These are phyloP conservation scores for Fopius arisanus DNA, from an alignment of 1,140 invertebrate genomes.

Conservation along the genomic window DNA sequence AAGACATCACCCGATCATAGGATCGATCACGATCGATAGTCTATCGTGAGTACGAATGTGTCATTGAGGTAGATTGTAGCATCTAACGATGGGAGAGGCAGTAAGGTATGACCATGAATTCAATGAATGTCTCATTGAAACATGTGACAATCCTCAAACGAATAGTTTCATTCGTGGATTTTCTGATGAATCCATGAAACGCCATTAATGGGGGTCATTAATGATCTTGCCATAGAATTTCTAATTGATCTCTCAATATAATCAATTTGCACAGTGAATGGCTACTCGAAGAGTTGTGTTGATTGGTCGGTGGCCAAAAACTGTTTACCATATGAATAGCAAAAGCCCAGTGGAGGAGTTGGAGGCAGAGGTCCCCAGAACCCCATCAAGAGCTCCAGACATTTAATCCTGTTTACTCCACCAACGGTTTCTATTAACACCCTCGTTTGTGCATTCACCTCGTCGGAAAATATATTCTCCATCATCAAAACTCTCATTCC, in stretches of 20 bases:
- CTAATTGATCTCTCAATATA: background rate
- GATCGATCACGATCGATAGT: background rate
- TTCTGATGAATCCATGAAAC: no score
- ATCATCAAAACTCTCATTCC: background rate
- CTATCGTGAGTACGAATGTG: background rate
- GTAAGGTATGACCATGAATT: background rate
- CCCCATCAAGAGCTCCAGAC: constrained; percentile 26
- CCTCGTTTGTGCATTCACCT: constrained; percentile 27
- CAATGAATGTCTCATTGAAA: background rate
- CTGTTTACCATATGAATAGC: constrained; percentile 31
- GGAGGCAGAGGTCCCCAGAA: constrained; percentile 4
- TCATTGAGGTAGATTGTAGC: background rate
- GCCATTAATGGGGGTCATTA: no score
- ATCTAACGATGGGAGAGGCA: background rate
- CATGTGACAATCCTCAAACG: background rate
- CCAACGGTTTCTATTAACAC: constrained; percentile 32
- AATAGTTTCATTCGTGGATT: background rate
- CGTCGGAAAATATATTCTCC: background rate
- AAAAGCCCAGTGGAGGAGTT: background rate
- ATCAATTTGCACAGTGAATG: constrained; percentile 3
- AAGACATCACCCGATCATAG: background rate
- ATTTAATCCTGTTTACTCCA: constrained; percentile 37
- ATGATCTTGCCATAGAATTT: background rate
- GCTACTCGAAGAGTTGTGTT: background rate
- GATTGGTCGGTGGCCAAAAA: constrained; percentile 12